Evolutionary conservation across 2,797 vertebrate genomes (phyloP), one percentile per base, ranked within the genome.

Genomic region (Columba guinea): DNA sequence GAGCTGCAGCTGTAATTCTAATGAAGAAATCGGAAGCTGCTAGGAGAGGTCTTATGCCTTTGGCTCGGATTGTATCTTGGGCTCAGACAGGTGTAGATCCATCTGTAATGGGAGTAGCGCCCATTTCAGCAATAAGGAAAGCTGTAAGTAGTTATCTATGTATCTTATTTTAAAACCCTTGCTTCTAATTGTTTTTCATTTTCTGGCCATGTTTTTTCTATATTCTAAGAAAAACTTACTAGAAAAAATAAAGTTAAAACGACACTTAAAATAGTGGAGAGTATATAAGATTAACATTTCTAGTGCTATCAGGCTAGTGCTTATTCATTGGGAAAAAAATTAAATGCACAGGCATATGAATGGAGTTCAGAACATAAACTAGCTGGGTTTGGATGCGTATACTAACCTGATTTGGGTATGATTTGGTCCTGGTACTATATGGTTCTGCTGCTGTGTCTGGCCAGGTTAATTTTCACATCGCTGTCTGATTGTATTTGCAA

Each of bases 81-180:
- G 98, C 99, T 95, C 99, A 99, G 95, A 99, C 90, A 17, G 99
- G 99, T 34, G 94, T 99, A 63, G 99, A 99, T 53, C 99, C 99
- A 18, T 98, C 99, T 13, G 69, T 99, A 73, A 99, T 99, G 99
- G 99, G 99, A 77, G 98, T 97, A 30, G 99, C 98, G 60, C 99
- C 99, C 15, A 98, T 99, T 92, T 98, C 98, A 71, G 99, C 99
- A 41, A 99, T 99, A 94, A 98, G 95, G 96, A 98, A 99, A 98
- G 99, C 99, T 88, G 99, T 99, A 97, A 99, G 99, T 98, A 63
- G 78, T 78, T 64, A 32, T 28, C 21, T 59, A 6, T 11, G 6
- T 71, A 1, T 39, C 12, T 74, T 53, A 28, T 20, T 39, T 77
- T 19, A 67, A 87, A 82, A n/a, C 10, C 23, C 22, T 75, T 69